phyloP scores from a whole-genome alignment of 1,140 invertebrate species.

The Goniozus legneri region DNA sequence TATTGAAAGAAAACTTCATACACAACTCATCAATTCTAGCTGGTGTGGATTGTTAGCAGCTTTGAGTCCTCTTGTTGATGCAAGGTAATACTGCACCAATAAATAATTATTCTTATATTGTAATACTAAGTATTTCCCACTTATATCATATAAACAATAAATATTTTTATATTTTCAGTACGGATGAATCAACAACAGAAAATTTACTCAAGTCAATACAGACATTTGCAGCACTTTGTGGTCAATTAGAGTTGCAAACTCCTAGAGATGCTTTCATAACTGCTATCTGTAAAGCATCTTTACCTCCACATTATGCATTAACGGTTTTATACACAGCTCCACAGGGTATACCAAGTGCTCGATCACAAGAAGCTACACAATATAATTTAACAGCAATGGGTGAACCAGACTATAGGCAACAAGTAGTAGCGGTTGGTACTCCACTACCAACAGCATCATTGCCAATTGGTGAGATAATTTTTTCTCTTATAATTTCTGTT shows the following conservation, averaged over 20 bases:
- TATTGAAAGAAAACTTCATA: slow-evolving; percentile 59
- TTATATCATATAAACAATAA: slow-evolving; percentile 8
- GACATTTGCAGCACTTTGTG: slow-evolving; percentile 78
- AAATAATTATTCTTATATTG: not conserved
- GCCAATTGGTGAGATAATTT: slow-evolving; percentile 62
- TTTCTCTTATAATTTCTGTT: too few species aligned
- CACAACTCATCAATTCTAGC: slow-evolving; percentile 87
- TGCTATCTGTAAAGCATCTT: slow-evolving; percentile 88
- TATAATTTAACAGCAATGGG: slow-evolving; percentile 57
- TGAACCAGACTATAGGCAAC: slow-evolving; percentile 72
- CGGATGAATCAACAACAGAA: slow-evolving; percentile 87
- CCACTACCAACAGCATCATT: slow-evolving; percentile 80
- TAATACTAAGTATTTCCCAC: slow-evolving; percentile 6
- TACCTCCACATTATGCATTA: slow-evolving; percentile 92
- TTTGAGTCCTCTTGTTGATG: slow-evolving; percentile 86
- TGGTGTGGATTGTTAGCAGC: slow-evolving; percentile 93
- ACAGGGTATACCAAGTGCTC: slow-evolving; percentile 49
- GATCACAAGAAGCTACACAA: slow-evolving; percentile 43
- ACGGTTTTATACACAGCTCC: slow-evolving; percentile 73
- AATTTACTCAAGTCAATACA: slow-evolving; percentile 88
- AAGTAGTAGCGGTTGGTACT: slow-evolving; percentile 92
- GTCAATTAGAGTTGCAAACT: slow-evolving; percentile 66
- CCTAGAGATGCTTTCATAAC: slow-evolving; percentile 91
- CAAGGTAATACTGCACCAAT: slow-evolving; percentile 60
- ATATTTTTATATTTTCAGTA: slow-evolving; percentile 55